Evolutionary conservation across 2,113 vertebrate species (phyloP), one percentile per base, ranked within the genome.

Genomic region (Tragelaphus scriptus): DNA sequence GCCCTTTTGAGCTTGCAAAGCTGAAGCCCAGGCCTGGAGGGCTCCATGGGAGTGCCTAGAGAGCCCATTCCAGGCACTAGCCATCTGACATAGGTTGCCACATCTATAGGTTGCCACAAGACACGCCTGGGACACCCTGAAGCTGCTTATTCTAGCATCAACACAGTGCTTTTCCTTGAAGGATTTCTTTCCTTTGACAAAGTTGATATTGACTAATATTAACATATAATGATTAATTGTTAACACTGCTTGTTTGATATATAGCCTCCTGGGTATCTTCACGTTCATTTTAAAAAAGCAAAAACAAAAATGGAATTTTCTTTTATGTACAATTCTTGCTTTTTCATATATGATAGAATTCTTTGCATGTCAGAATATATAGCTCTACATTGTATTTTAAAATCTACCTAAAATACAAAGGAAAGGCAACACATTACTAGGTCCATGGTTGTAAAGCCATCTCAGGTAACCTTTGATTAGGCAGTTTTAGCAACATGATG

Each of bases 181-280:
- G 90, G 77, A 96, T 91, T 96, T 96, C 92, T 96, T 91, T 84
- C 79, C 94, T 94, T 71, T n/a, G 85, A 88, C 94, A 82, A 68
- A 86, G 49, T 28, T 75, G 16, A 85, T 93, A 84, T 30, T 89
- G 90, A 81, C 82, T 81, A 91, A 89, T 77, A 93, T 82, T 85
- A 89, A 85, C 65, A 32, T 16, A 84, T 68, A 92, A 85, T 47
- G 55, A 44, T 53, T 75, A 91, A 94, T 28, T 36, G 28, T 68
- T 32, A 94, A 93, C 14, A 65, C 36, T 80, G 44, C 47, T 23
- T 91, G 25, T 77, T 85, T 71, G 53, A 68, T 81, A 47, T 63
- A 47, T 68, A 68, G 79, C 40, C 49, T 86, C 92, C 59, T 44
- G 49, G 81, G 36, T 36, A 65, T 95, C 87, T 84, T 65, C 81